Evolutionary conservation across 1,140 invertebrate species (phyloP), one percentile per base, ranked within the genome.

Genomic region (Solenopsis invicta): DNA sequence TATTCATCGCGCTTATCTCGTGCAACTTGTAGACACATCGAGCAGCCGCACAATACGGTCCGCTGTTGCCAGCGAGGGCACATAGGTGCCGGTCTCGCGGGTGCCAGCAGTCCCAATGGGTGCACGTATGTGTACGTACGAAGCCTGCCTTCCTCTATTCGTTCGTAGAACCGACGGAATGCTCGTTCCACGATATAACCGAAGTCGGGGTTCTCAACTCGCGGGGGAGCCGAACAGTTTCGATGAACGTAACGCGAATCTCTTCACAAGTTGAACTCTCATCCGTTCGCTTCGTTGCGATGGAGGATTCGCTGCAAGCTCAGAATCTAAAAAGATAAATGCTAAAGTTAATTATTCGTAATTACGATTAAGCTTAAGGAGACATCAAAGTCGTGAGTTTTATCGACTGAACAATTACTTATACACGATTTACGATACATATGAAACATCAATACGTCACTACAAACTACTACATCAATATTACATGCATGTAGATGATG

Each of bases 1-100:
- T 90, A 93, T 94, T 94, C 92, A 93, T 78, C 76, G n/a, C 78
- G 84, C 91, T 93, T 94, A 94, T 94, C 93, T 94, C 90, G 84
- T 72, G 87, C 88, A 93, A 94, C 91, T 93, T 93, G 90, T 88
- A 92, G 89, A 89, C 91, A 91, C 82, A 90, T 59, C 56, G 78
- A n/a, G 34, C 50, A n/a, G 34, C 50, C 62, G 67, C 21, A 89
- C 88, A 88, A 89, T 89, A 56, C 84, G 71, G 54, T 24, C 52
- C 48, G 67, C 88, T 90, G 88, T 90, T 77, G 71, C 37, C 54
- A 48, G 41, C 54, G 37, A 13, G 52, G 12, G 64, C 64, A 67
- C 56, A 48, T 66, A 64, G 64, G 24, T 62, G 24, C n/a, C 21
- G 64, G 21, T 37, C 34, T 37, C 34, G 66, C 21, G 52, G n/a